Base-by-base conservation (phyloP, 1,140 invertebrate species). In the Brachionus plicatilis region DNA sequence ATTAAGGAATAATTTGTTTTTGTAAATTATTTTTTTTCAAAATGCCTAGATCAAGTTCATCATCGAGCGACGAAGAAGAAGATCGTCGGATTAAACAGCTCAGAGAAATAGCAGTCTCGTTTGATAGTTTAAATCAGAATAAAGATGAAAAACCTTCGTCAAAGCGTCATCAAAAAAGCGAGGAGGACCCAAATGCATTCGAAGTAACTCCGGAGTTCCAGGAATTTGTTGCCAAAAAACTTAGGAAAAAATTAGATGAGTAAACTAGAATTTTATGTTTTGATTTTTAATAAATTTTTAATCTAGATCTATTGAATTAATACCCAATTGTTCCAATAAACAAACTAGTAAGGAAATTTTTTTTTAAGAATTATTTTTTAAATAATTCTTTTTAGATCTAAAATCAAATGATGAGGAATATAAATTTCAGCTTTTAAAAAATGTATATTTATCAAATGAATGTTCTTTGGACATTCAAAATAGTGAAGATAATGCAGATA, bases 201-300 rank as follows among this genome's bases (percentile, higher is more conserved):
- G 72, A 76, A 14, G 43, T 76, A 1, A 76, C 43, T 50, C 72
- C 72, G 9, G 72, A 76, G 14, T 76, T 76, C 29, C 72, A 76
- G 27, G 43, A 76, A 29, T 76, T 76, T 29, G 72, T 76, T 20
- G 72, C 72, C 17, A 76, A 76, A 76, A 76, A 50, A 50, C 45
- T 76, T 29, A 50, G 11, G 24, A 76, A 76, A 50, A 76, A 76
- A 76, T 27, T 76, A 14, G 72, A 76, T 20, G 72, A 76, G 72
- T 76, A 76, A 76, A 27, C 5, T 50, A 14, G 12, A 11, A 50
- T 12, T 27, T n/a, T 43, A 11, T 24, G 24, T 27, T 27, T 12
- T 50, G 50, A 53, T 27, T 50, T 29, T n/a, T 29, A 50, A 4
- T 50, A 12, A 50, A 50, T 11, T 50, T 50, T 76, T 76, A 27